Percentiles rank a stretch among this genome's conserved stretches.
These are phyloP conservation scores for Heliconius sara DNA, from an alignment of 2,888 invertebrate genomes.

Conservation along the genomic window DNA sequence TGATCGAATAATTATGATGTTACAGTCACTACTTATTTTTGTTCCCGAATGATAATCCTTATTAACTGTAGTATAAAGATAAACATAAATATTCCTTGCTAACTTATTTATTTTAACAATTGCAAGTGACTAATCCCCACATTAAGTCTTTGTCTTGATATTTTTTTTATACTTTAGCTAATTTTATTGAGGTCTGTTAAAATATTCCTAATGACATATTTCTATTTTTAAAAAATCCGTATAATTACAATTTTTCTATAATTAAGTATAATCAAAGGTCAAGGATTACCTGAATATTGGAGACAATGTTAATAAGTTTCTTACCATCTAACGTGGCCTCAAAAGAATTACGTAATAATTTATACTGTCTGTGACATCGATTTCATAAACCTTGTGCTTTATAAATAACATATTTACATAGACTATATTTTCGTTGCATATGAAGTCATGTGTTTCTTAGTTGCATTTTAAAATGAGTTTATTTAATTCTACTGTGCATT, in stretches of 20 bases:
- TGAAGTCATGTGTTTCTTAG: background rate
- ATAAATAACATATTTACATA: conserved; percentile 24
- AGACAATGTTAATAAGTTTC: conserved; percentile 56
- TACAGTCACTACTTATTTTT: conserved; percentile 31
- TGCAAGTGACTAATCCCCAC: background rate
- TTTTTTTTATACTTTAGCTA: background rate
- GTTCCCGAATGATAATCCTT: too few species aligned
- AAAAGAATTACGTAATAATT: conserved; percentile 47
- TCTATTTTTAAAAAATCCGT: background rate
- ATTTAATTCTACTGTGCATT: too few species aligned
- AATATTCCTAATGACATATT: background rate
- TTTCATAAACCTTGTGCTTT: conserved; percentile 50
- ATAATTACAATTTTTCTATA: background rate
- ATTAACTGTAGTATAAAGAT: background rate
- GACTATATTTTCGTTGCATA: conserved; percentile 29
- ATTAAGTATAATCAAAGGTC: conserved; percentile 55
- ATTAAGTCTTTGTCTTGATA: background rate
- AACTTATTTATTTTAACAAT: background rate
- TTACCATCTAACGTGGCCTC: conserved; percentile 51
- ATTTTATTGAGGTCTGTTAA: background rate
- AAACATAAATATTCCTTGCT: background rate
- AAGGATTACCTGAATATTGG: conserved; percentile 55
- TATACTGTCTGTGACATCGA: conserved; percentile 54
- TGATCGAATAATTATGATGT: conserved; percentile 48
- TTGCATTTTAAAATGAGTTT: background rate